Base-by-base conservation (phyloP, 2,113 vertebrate genomes). In the Myrmophylax atrothorax region DNA sequence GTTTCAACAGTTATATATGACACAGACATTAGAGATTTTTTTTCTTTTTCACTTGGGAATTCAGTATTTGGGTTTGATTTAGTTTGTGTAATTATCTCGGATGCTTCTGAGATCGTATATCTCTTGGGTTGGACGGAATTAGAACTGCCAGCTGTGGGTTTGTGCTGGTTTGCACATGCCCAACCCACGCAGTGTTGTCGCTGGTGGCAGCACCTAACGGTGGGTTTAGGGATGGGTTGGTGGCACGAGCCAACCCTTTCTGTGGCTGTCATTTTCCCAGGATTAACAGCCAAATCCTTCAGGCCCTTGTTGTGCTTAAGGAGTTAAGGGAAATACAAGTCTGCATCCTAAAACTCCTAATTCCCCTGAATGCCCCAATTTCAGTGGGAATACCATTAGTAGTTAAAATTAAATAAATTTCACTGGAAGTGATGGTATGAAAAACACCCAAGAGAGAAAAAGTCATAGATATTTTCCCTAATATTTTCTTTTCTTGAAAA, bases 41-140 rank as follows among this genome's bases (percentile, higher is more conserved):
- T 25, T 49, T 13, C 53, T 44, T 17, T 10, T 6, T 22, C 84
- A 10, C 72, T 52, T 28, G 64, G 64, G 84, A 81, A 60, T 81
- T 93, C 83, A 84, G 88, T 90, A 62, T 96, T 95, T 93, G 92
- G 82, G 76, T 89, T 89, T 75, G 88, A 63, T 88, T 94, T 14
- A 63, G 79, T 64, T 66, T 56, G 35, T 90, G 79, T 38, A 67
- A 91, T 95, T 84, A 86, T 63, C 68, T 86, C 26, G 46, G 85
- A 63, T 77, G 55, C 44, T 87, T 93, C 66, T 74, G 88, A 67
- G 92, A 90, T 70, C 79, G 19, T 38, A 1, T 42, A 56, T 94
- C 84, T 89, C 62, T 79, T 49, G 82, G 50, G 14, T 9, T 63
- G 85, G 82, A 40, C 6, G 42, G 79, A 94, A 90, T 95, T 84